Evolutionary conservation across 1,140 invertebrate genomes (phyloP), one percentile per base, ranked within the genome.

Genomic region (Drosophila albomicans): DNA sequence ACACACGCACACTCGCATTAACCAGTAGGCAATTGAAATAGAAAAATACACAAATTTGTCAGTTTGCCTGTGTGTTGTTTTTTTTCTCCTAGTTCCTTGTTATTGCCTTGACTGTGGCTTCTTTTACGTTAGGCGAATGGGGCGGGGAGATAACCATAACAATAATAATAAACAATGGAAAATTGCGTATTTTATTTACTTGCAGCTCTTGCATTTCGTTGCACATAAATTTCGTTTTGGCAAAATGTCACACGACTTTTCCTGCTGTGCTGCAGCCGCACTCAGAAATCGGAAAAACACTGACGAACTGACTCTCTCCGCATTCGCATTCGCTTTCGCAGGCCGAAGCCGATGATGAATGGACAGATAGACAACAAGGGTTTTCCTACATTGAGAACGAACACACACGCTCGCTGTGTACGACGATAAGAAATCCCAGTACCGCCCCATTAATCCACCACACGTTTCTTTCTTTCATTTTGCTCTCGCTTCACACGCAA

Each of bases 141-240:
- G 38, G 54, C 35, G 54, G 58, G 38, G 54, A 25, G 25, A 71
- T 58, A 63, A 58, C 45, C 30, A 56, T 45, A 32, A 35, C 25
- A 56, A 59, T 49, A 30, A 45, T 20, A 56, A 30, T 32, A 13
- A 56, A 48, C 10, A 30, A n/a, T 16, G 35, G 6, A 57, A 68
- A 78, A 68, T 71, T 25, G 52, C 62, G 66, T 64, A 56, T 61
- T 38, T 38, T 78, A 88, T 80, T 87, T 87, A 87, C 84, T 70
- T 87, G 63, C 28, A 66, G 69, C 38, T 65, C 45, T 66, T 76
- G 84, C 84, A 87, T 87, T 87, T 82, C 81, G 81, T 82, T 82
- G 81, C 81, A 82, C 81, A 79, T 71, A 30, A 63, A 76, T 75
- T 48, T 79, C 79, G 75, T 79, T 38, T 32, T 86, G 82, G 46